Evolutionary conservation across 2,797 vertebrate genomes (phyloP).

Genomic region (Toxotes lorentzi): DNA sequence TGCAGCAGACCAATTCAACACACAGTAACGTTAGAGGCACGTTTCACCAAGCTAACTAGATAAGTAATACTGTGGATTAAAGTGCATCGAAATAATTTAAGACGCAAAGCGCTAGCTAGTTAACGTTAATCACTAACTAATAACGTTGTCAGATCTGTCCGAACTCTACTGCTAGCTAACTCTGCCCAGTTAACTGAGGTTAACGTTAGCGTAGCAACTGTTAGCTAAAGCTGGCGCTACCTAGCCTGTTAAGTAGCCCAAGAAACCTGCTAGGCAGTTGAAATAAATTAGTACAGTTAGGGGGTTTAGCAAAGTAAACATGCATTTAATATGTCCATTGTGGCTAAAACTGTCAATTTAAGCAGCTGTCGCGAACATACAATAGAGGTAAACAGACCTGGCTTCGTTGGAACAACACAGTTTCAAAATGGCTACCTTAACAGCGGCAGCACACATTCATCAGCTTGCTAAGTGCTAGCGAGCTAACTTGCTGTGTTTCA

Average conservation of each 20-base stretch:
- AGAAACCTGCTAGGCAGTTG: conserved; percentile 27
- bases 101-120: not conserved
- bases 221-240: conserved; percentile 73
- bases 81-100: not conserved
- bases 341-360: conserved; percentile 17
- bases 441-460: conserved; percentile 84
- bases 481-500: conserved; percentile 78
- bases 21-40: conserved; percentile 50
- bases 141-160: not conserved
- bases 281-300: not conserved
- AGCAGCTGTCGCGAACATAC: conserved; percentile 60
- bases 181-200: conserved; percentile 54
- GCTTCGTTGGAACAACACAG: conserved; percentile 82
- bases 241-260: conserved; percentile 52
- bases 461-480: conserved; percentile 78
- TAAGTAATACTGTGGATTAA: not conserved
- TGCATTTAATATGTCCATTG: not conserved
- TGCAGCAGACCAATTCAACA: conserved; percentile 36
- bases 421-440: conserved; percentile 87
- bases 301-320: conserved; percentile 7
- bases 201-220: conserved; percentile 69
- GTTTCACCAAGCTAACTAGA: conserved; percentile 54
- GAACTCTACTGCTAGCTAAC: conserved; percentile 49
- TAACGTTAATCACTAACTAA: not conserved
- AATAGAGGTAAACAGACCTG: conserved; percentile 84